Evolutionary conservation across 2,888 invertebrate species (phyloP), one percentile per base, ranked within the genome.

Genomic region (Dorcus parallelipipedus): DNA sequence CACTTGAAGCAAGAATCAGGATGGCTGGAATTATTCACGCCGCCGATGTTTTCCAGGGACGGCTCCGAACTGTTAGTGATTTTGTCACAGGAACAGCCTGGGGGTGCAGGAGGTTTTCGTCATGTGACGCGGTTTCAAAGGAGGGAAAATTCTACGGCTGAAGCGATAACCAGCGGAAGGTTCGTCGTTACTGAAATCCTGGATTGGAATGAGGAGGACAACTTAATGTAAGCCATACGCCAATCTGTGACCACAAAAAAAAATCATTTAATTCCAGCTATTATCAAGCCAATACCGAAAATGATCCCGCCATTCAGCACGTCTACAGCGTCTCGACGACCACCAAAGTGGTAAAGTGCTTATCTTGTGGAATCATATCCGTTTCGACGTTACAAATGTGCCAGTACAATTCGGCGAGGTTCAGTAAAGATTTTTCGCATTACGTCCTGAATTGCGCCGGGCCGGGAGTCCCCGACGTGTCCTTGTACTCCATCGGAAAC

Each of bases 401-500:
- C 71, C 78, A 84, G n/a, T 88, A 86, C 76, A 89, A 89, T 70
- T 81, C 80, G 7, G 91, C 86, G 0, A 81, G 82, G 38, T 84
- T 93, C 71, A 93, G 91, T 74, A 75, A 76, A 8, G 84, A 84
- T 56, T 85, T 84, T 20, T 83, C 85, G 10, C 84, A 87, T 73
- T 87, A 91, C 67, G 83, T 88, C 8, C 80, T 95, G 61, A 87
- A 85, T 60, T 95, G 97, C 68, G 83, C 86, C 48, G 97, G 97
- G 1, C 96, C 96, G 0, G 86, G 84, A 54, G 83, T 95, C 26
- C 96, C 97, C 0, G 86, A 87, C 75, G 81, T 86, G 49, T 80
- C 81, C 42, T 79, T 93, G 56, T 87, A 85, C 71, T 76, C 80
- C 57, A 81, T 79, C 67, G 85, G 77, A 68, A 74, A 78, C 49